Evolutionary conservation across 2,888 invertebrate species (phyloP), one percentile per base, ranked within the genome.

Genomic region (Dynastes tityus): DNA sequence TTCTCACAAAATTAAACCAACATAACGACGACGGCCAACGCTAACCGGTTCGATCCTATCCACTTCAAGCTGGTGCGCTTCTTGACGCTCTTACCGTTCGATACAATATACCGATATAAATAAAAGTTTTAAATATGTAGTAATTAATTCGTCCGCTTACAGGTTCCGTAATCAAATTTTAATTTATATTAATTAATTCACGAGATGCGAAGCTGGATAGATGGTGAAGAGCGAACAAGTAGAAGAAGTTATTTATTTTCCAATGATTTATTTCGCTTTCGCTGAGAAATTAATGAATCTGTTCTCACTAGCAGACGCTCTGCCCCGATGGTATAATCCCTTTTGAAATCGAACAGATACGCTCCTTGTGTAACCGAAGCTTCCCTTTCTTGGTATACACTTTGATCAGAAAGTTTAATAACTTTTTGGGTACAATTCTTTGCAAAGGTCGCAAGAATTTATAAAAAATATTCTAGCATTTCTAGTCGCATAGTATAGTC

Each of bases 171-270:
- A 73, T 58, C 73, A 73, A 58, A 58, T 68, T 68, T 68, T 68
- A 68, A 68, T 73, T 73, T 73, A 58, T 58, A 58, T 73, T 73
- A 73, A 73, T 73, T 73, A 73, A 40, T 40, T 51, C 27, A 22
- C 27, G 27, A 13, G 51, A 40, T 45, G 45, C 45, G 45, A 8
- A 8, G 45, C 8, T 11, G 45, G 45, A 45, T 22, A 45, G 45
- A 45, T 11, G 45, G 45, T 45, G 45, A 45, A 9, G 11, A 45
- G 2, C 1, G 11, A 45, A 11, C 1, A 11, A 45, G 45, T 45
- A 45, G 22, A 51, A 27, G 51, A 70, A 70, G 53, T 51, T 70
- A 70, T 70, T 70, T 70, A 70, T 70, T 70, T 70, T 70, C 70
- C 22, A 53, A 70, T 70, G 70, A 70, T 70, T 70, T 70, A 70